Base-by-base conservation (phyloP, 2,113 vertebrate genomes). In the Datnioides undecimradiatus region DNA sequence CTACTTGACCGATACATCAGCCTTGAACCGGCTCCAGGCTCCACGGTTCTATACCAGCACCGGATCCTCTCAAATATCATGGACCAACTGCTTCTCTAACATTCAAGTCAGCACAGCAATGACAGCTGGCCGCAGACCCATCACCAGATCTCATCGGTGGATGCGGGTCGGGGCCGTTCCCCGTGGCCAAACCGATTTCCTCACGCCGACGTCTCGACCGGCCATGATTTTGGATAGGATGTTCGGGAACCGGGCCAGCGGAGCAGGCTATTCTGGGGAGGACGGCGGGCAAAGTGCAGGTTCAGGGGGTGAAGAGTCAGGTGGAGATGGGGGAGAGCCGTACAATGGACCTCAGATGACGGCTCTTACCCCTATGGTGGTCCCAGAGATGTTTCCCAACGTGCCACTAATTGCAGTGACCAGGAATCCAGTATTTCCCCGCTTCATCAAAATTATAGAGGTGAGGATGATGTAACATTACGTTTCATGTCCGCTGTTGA, bases 401-500 rank as follows among this genome's bases (percentile, higher is more conserved):
- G 95, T 99, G 3, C 98, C 98, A 0, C 95, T 99, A 36, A 95
- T 99, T 72, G 97, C 98, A 0, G 97, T 99, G 36, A 96, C 92
- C 84, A 96, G 98, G 73, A 99, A 98, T 84, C 98, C 98, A 0
- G 98, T 99, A 36, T 99, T 99, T 72, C 98, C 98, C 6, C 95
- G 98, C 2, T 99, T 99, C 92, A 98, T 99, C 89, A 99, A 99
- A 93, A 99, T 99, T 58, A 95, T 99, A 33, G 98, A 99, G 98
- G 98, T 99, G 91, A 94, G 87, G 17, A 0, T 23, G 65, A 62
- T 40, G 19, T 43, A 34, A 70, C 68, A 9, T 36, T 40, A 1
- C 66, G 31, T n/a, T n/a, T n/a, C n/a, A n/a, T n/a, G n/a, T n/a
- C n/a, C n/a, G n/a, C n/a, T n/a, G n/a, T n/a, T n/a, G n/a, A n/a